Evolutionary conservation across 2,113 vertebrate species (phyloP).

Genomic region (Alethe diademata): DNA sequence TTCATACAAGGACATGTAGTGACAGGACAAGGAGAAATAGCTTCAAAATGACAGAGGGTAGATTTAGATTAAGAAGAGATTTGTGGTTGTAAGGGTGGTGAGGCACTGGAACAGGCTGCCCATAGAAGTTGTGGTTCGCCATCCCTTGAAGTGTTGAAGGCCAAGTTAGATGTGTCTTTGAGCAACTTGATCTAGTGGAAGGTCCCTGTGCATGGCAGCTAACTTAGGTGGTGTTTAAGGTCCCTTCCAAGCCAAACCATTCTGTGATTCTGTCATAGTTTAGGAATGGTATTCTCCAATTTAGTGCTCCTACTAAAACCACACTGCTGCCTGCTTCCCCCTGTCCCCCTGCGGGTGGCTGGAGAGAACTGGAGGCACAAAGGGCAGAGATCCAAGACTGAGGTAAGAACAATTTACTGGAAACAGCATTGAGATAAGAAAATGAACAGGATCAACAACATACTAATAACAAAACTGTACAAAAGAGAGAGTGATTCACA

Average conservation of each 20-base stretch:
- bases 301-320: background rate
- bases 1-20: background rate
- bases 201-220: rapidly evolving
- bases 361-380: background rate
- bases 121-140: background rate
- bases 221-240: background rate
- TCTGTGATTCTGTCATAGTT: background rate
- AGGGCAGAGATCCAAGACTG: background rate
- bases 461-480: background rate
- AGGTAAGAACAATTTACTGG: background rate
- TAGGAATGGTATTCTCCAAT: background rate
- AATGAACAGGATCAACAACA: background rate
- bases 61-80: background rate
- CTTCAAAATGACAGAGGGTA: background rate
- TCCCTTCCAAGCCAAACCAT: background rate
- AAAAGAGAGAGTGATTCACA: background rate
- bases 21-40: background rate
- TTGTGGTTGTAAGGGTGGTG: background rate
- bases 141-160: background rate
- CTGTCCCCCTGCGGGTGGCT: rapidly evolving
- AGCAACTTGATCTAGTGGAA: background rate
- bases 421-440: background rate
- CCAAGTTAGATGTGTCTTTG: background rate
- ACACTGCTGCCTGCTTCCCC: rapidly evolving
- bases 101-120: background rate